Percentiles rank a stretch among this genome's conserved stretches.
phyloP scores from a whole-genome alignment of 2,888 invertebrate species.

The Eupeodes luniger region DNA sequence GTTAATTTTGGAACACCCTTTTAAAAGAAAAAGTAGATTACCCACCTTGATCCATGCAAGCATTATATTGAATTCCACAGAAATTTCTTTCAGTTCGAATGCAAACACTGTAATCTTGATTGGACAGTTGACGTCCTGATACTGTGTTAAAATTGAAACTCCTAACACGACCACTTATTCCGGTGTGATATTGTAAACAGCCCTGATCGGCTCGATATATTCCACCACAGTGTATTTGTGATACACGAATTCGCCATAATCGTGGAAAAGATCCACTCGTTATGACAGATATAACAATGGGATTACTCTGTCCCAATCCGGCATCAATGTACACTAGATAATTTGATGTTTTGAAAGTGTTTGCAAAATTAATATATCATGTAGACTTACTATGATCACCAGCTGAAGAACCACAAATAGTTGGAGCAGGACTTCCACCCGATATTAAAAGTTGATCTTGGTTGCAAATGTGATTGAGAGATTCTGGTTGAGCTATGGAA shows the following conservation, averaged over 20 bases:
- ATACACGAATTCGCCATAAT: conserved; percentile 92
- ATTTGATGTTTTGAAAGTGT: background rate
- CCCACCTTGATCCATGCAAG: conserved; percentile 88
- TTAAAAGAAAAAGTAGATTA: too few species aligned
- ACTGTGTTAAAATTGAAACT: conserved; percentile 93
- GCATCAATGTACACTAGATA: conserved; percentile 93
- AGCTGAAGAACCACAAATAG: conserved; percentile 91
- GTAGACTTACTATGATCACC: conserved; percentile 91
- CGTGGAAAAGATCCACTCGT: conserved; percentile 91
- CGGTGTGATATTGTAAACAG: conserved; percentile 84
- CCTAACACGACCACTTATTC: conserved; percentile 91
- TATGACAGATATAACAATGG: conserved; percentile 92
- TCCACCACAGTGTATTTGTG: conserved; percentile 91
- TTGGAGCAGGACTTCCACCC: conserved; percentile 91
- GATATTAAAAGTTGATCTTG: conserved; percentile 94
- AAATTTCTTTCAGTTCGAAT: conserved; percentile 93
- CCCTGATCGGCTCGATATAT: conserved; percentile 86
- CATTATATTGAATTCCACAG: conserved; percentile 93
- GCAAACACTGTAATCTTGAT: conserved; percentile 95
- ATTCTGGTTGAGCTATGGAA: conserved; percentile 90
- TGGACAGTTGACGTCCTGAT: conserved; percentile 91
- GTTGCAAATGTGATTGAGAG: conserved; percentile 90
- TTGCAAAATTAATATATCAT: background rate
- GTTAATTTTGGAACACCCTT: too few species aligned
- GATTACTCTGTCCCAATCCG: conserved; percentile 88